A percentile compares a stretch with the other conserved stretches of the same genome.
Conservation (phyloP, 1,140 invertebrate genomes). For the Lepidurus couesii region DNA sequence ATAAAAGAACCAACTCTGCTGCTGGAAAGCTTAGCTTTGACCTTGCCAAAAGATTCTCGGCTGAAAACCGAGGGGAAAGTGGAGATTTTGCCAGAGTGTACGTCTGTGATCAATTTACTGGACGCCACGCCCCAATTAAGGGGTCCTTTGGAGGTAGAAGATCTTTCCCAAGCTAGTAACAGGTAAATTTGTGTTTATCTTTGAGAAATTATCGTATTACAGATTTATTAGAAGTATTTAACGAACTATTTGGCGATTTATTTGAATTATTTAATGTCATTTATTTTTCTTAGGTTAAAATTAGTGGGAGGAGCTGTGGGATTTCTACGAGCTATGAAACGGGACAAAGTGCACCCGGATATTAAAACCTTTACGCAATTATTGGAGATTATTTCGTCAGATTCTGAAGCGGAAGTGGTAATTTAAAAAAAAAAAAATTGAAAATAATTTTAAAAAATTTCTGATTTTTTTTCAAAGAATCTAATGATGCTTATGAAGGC, state of each 20-base stretch:
- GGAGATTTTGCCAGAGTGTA: background rate
- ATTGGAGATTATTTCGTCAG: slow-evolving; percentile 62
- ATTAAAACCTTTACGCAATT: slow-evolving; percentile 72
- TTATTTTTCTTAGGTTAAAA: slow-evolving; percentile 51
- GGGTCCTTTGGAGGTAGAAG: slow-evolving; percentile 29
- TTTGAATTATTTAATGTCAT: background rate
- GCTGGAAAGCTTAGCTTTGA: background rate
- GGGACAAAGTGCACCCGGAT: slow-evolving; percentile 60
- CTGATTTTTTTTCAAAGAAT: slow-evolving; percentile 42
- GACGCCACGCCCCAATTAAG: slow-evolving; percentile 28
- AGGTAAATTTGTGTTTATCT: slow-evolving; percentile 33
- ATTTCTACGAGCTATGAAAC: slow-evolving; percentile 66
- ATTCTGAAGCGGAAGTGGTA: slow-evolving; percentile 56
- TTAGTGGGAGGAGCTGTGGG: slow-evolving; percentile 71
- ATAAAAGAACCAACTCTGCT: background rate
- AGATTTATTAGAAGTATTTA: background rate
- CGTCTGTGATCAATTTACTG: slow-evolving; percentile 30
- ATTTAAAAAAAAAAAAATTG: too few relatives aligned
- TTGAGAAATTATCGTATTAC: background rate
- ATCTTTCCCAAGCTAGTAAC: slow-evolving; percentile 32
- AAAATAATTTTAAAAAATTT: background rate
- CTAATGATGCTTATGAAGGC: slow-evolving; percentile 55
- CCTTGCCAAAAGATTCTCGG: background rate
- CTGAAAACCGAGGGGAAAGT: background rate
- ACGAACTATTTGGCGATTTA: background rate